These are phyloP conservation scores for Dendrolimus punctatus DNA, from an alignment of 1,140 invertebrate genomes.

Conservation along the genomic window DNA sequence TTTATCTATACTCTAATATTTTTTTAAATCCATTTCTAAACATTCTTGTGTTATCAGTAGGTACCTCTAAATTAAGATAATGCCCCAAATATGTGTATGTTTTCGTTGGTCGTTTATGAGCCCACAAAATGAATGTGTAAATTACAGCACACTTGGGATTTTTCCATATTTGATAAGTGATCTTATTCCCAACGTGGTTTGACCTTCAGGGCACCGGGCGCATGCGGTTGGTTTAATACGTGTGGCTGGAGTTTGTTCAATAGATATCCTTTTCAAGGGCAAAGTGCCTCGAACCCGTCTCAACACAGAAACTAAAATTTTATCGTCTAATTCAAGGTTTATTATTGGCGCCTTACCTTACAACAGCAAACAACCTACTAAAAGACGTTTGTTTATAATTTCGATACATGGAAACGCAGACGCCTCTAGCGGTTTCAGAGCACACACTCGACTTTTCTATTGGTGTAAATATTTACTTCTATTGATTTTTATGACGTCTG, in stretches of 20 bases:
- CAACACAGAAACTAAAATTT: constrained; percentile 14
- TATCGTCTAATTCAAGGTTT: constrained; percentile 8
- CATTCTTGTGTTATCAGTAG: constrained; percentile 9
- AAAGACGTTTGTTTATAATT: no score
- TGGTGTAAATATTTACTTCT: constrained; percentile 19
- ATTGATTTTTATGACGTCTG: constrained; percentile 3
- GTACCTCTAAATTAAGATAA: constrained; percentile 11
- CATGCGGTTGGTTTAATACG: constrained; percentile 25
- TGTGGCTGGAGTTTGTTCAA: constrained; percentile 13
- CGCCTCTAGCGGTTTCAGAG: no score
- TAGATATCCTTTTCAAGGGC: constrained; percentile 38
- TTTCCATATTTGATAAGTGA: constrained; percentile 7
- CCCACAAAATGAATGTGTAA: no score
- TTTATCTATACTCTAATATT: constrained; percentile 13
- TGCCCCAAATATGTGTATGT: neutral
- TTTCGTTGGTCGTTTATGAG: no score
- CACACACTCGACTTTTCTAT: constrained; percentile 7
- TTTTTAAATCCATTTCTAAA: constrained; percentile 3
- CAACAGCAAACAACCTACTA: no score
- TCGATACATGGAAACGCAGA: no score
- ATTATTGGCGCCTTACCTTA: no score
- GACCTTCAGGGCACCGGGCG: constrained; percentile 19
- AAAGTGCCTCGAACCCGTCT: constrained; percentile 21
- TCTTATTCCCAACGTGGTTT: constrained; percentile 10
- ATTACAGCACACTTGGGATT: neutral